Conservation (phyloP, 2,888 invertebrate genomes). For the Volucella inanis region DNA sequence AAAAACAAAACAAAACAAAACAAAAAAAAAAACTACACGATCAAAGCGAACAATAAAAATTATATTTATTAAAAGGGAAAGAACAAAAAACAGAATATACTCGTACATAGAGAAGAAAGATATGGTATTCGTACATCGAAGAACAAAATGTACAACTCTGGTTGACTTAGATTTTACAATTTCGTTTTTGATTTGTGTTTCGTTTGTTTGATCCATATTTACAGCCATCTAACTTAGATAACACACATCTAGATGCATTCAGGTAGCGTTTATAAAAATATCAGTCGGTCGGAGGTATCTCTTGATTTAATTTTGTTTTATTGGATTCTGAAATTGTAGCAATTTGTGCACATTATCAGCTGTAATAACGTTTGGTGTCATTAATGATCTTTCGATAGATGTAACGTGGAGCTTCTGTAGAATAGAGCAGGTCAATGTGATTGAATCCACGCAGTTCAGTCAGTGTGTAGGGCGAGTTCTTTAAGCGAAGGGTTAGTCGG, state of each 20-base stretch:
- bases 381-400: slow-evolving; percentile 79
- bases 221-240: slow-evolving; percentile 56
- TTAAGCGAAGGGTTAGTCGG: slow-evolving; percentile 76
- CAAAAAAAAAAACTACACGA: slow-evolving; percentile 29
- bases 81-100: neutral
- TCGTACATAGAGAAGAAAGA: neutral
- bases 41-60: slow-evolving; percentile 71
- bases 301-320: neutral
- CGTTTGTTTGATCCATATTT: slow-evolving; percentile 4
- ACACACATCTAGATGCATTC: slow-evolving; percentile 34
- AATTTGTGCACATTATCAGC: slow-evolving; percentile 37
- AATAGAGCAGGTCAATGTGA: slow-evolving; percentile 80
- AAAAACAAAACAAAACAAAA: neutral
- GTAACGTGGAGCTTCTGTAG: slow-evolving; percentile 77
- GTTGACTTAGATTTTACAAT: slow-evolving; percentile 42
- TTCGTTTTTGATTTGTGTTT: neutral
- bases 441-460: slow-evolving; percentile 80
- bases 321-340: neutral
- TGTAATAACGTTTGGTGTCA: slow-evolving; percentile 76
- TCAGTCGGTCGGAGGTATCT: slow-evolving; percentile 58
- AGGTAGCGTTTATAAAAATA: slow-evolving; percentile 65
- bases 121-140: slow-evolving; percentile 2
- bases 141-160: slow-evolving; percentile 14
- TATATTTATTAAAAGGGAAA: slow-evolving; percentile 73
- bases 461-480: slow-evolving; percentile 77